Conservation (phyloP, 2,888 invertebrate species). For the Morpho achilles region DNA sequence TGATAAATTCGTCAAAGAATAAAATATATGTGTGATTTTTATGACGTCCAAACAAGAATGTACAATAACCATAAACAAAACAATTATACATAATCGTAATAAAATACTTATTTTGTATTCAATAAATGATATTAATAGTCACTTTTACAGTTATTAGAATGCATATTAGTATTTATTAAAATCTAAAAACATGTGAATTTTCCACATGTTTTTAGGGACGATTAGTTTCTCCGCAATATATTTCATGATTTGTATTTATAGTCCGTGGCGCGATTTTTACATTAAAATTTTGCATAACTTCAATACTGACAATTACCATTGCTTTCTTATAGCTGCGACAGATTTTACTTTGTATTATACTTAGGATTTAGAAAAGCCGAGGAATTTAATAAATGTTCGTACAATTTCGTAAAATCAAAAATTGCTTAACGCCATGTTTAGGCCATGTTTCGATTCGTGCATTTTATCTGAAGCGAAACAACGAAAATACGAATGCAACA, state of each 20-base stretch:
- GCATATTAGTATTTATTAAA: slow-evolving; percentile 3
- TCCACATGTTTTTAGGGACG: too few species aligned
- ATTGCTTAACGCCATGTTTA: too few species aligned
- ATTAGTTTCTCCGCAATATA: background rate
- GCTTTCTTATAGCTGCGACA: too few species aligned
- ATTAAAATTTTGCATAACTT: too few species aligned
- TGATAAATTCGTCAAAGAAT: slow-evolving; percentile 10
- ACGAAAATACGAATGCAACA: too few species aligned
- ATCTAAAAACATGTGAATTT: slow-evolving; percentile 4
- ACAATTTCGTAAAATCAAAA: too few species aligned
- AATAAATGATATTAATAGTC: background rate
- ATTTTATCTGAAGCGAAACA: too few species aligned
- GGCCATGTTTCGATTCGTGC: too few species aligned
- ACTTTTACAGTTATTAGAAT: background rate
- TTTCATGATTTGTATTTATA: background rate
- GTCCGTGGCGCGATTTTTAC: background rate
- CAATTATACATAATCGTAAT: slow-evolving; percentile 5
- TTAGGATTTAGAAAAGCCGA: too few species aligned
- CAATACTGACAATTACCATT: too few species aligned
- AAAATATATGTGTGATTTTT: slow-evolving; percentile 3
- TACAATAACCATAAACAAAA: slow-evolving; percentile 14
- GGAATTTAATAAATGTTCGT: too few species aligned
- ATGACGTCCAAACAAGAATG: slow-evolving; percentile 24
- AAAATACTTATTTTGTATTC: slow-evolving; percentile 13
- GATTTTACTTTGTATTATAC: too few species aligned